Evolutionary conservation across 2,888 invertebrate species (phyloP).

Genomic region (Orgyia antiqua): DNA sequence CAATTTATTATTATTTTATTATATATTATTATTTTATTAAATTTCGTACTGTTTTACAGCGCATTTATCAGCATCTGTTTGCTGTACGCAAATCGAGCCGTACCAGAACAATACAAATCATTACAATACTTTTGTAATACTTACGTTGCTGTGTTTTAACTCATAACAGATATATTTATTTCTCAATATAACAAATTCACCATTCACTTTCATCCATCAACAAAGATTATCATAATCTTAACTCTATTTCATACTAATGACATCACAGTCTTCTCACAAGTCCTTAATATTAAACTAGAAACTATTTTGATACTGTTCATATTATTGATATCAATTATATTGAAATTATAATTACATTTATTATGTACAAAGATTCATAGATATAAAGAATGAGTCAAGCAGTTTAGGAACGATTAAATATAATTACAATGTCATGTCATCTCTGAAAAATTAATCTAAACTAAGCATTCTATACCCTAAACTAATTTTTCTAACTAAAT

Average conservation of each 20-base stretch:
- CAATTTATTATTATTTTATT: too few species aligned
- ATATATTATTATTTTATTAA: too few species aligned
- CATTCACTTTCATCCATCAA: slow-evolving; percentile 27
- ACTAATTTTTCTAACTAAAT: too few species aligned
- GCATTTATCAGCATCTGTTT: too few species aligned
- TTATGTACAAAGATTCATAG: slow-evolving; percentile 26
- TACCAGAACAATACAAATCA: too few species aligned
- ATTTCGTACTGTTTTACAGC: too few species aligned
- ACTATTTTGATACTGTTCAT: slow-evolving; percentile 40
- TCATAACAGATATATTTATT: slow-evolving; percentile 20
- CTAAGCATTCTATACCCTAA: too few species aligned
- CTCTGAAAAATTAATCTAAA: too few species aligned
- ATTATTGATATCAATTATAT: slow-evolving; percentile 21
- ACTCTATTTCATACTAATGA: slow-evolving; percentile 54
- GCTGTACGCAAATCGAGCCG: too few species aligned
- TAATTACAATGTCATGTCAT: slow-evolving; percentile 10
- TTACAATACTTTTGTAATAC: too few species aligned
- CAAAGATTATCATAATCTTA: slow-evolving; percentile 42
- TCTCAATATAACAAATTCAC: slow-evolving; percentile 22
- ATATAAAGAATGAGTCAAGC: slow-evolving; percentile 14
- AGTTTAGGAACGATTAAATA: slow-evolving; percentile 28
- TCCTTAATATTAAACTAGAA: slow-evolving; percentile 43
- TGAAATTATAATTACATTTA: slow-evolving; percentile 21
- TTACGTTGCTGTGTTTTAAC: too few species aligned
- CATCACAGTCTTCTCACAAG: slow-evolving; percentile 77